Evolutionary conservation across 2,113 vertebrate genomes (phyloP), one percentile per base, ranked within the genome.

Genomic region (Urocynchramus pylzowi): DNA sequence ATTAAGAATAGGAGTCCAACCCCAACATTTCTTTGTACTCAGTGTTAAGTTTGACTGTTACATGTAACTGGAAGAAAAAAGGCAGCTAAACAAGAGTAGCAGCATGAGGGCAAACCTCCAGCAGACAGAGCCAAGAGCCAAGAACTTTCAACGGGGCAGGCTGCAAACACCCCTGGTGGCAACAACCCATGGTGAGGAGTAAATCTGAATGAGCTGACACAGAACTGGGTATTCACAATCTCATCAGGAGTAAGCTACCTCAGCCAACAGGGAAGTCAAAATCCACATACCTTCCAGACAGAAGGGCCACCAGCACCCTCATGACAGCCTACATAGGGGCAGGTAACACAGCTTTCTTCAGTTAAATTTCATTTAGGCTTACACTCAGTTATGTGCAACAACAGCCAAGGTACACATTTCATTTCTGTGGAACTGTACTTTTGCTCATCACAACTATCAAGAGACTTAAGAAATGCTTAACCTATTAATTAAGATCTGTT

Each of bases 241-340:
- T 41, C 35, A 68, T 50, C 26, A 52, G 27, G 16, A 5, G 2
- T 19, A 81, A 78, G 28, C 16, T 24, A 44, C 39, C 20, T 64
- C 57, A 50, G 56, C 17, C 1, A 1, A 59, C 0, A 1, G 12
- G 18, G 26, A 63, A 64, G 22, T 19, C 0, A 0, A 90, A 84
- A 88, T 26, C 65, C 77, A 84, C 4, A 28, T 39, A 49, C 6
- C 11, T 39, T 42, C 35, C 42, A 61, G 19, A 65, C 16, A 60
- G 78, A 78, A 68, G 23, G 6, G 14, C 53, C 57, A 83, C 12
- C 10, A 30, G 61, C 39, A 75, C 5, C 9, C 13, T 12, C 18
- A 17, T 21, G 17, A 35, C 21, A 70, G 41, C 35, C 26, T 75
- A 28, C 35, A 71, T 0, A 1, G 10, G 13, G 26, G 49, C 33